Conservation (phyloP, 2,888 invertebrate species). For the Pilophorus perplexus region DNA sequence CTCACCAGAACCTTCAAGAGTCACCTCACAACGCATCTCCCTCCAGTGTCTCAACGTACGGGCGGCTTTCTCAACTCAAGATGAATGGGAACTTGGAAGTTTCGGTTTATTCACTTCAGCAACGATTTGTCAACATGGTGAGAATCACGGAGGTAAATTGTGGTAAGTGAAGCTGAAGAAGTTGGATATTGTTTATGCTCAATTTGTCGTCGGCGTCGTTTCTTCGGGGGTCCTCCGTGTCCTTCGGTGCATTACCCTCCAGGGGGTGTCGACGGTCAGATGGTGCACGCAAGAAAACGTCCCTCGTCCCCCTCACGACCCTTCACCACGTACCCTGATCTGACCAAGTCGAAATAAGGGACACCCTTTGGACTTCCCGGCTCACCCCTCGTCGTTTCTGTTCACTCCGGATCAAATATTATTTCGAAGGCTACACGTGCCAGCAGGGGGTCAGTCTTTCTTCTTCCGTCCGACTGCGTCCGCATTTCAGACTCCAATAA, state of each 20-base stretch:
- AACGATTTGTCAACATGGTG: too few relatives aligned
- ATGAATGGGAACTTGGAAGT: too few relatives aligned
- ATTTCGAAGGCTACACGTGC: conserved; percentile 14
- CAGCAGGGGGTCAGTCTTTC: not conserved
- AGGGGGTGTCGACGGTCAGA: conserved; percentile 10
- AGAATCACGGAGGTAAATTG: too few relatives aligned
- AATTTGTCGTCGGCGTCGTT: conserved; percentile 37
- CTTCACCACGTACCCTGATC: conserved; percentile 18
- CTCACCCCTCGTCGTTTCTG: not conserved
- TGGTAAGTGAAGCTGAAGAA: too few relatives aligned
- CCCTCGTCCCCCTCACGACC: conserved; percentile 8
- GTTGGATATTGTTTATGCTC: conserved; percentile 41
- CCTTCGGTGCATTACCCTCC: conserved; percentile 33
- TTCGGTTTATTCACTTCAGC: too few relatives aligned
- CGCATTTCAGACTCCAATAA: conserved; percentile 19
- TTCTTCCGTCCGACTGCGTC: conserved; percentile 13
- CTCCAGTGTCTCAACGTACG: too few relatives aligned
- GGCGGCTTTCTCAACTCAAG: too few relatives aligned
- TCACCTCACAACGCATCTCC: too few relatives aligned
- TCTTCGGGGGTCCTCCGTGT: conserved; percentile 22
- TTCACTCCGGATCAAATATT: conserved; percentile 23
- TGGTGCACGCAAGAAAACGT: conserved; percentile 33
- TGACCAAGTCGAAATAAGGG: too few relatives aligned
- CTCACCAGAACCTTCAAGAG: too few relatives aligned
- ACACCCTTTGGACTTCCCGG: too few relatives aligned